Percentiles rank a stretch among this genome's conserved stretches.
These are phyloP conservation scores for Bombyx mori DNA, from an alignment of 1,140 invertebrate species.

Conservation along the genomic window ASM3026992v2 NC_085118.1:10204001-10204500, in stretches of 20 bases:
- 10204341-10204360: constrained; percentile 50
- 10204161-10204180: constrained; percentile 39
- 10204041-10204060: background rate
- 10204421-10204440: no score
- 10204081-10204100: background rate
- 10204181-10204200: constrained; percentile 44
- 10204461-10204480: no score
- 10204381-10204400: background rate
- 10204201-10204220: constrained; percentile 46
- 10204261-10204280: constrained; percentile 61
- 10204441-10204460: no score
- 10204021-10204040: constrained; percentile 43
- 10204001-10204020: constrained; percentile 39
- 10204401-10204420: no score
- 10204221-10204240: constrained; percentile 66
- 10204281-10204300: constrained; percentile 62
- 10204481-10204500: no score
- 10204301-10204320: constrained; percentile 56
- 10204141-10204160: constrained; percentile 31
- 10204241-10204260: constrained; percentile 64
- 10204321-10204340: constrained; percentile 43
- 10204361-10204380: constrained; percentile 9
- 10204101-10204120: constrained; percentile 45
- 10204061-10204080: constrained; percentile 1
- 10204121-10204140: constrained; percentile 43